Conservation (phyloP, 2,113 vertebrate genomes). For the Bambusicola thoracicus region DNA sequence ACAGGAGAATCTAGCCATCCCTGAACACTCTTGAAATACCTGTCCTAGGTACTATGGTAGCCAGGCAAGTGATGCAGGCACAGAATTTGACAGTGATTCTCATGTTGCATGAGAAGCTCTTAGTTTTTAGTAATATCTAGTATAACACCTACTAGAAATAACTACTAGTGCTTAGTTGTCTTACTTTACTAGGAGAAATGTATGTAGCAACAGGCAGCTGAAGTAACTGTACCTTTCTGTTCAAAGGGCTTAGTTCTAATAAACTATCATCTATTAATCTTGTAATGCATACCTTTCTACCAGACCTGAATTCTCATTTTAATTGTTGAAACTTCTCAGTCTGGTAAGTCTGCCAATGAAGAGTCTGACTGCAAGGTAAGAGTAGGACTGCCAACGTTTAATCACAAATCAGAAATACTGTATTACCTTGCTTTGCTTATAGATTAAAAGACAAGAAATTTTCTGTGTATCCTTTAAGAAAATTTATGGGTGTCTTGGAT, state of each 20-base stretch:
- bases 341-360: background rate
- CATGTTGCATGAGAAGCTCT: background rate
- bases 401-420: background rate
- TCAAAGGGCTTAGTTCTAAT: background rate
- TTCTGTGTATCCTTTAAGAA: background rate
- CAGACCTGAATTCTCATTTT: background rate
- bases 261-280: constrained; percentile 24
- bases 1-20: background rate
- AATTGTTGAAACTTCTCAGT: background rate
- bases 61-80: background rate
- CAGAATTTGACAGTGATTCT: background rate
- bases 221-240: constrained; percentile 18
- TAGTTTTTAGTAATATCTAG: background rate
- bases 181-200: background rate
- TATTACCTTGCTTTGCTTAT: background rate
- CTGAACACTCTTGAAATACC: background rate
- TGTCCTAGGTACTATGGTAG: background rate
- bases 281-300: background rate
- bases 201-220: background rate
- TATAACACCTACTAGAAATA: background rate
- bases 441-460: background rate
- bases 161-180: background rate
- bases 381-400: background rate
- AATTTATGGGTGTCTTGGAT: background rate
- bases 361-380: background rate